These are phyloP conservation scores for Oophaga pumilio DNA, from an alignment of 2,113 vertebrate genomes.

Conservation along the genomic window DNA sequence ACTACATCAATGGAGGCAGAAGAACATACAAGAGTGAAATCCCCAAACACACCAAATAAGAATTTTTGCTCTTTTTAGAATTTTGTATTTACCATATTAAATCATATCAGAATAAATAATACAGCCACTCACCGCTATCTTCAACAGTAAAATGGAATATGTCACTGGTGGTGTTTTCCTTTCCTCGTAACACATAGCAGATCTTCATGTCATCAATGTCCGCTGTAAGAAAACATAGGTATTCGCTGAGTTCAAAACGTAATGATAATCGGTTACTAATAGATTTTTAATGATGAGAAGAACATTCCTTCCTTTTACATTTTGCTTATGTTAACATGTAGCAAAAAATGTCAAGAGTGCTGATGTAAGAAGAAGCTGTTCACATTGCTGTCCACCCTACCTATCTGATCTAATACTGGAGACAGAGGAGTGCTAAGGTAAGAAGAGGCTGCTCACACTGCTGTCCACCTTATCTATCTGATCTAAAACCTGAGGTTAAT, in stretches of 20 bases:
- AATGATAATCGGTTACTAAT: too few species aligned
- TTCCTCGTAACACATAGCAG: constrained; percentile 83
- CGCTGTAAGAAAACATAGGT: constrained; percentile 70
- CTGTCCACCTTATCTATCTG: too few species aligned
- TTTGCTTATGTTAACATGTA: too few species aligned
- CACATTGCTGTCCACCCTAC: too few species aligned
- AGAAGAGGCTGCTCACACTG: too few species aligned
- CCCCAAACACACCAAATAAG: not conserved
- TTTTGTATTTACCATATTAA: not conserved
- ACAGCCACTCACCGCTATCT: constrained; percentile 81
- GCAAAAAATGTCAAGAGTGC: too few species aligned
- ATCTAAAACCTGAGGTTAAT: too few species aligned
- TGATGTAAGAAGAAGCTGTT: too few species aligned
- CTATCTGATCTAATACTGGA: too few species aligned
- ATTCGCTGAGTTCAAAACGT: not conserved
- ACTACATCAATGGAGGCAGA: not conserved
- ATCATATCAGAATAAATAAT: not conserved
- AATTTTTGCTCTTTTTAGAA: not conserved
- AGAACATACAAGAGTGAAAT: not conserved
- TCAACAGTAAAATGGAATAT: constrained; percentile 84
- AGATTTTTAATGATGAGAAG: too few species aligned
- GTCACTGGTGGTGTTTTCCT: constrained; percentile 86
- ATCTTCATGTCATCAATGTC: constrained; percentile 90
- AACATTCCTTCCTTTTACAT: too few species aligned
- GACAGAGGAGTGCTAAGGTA: too few species aligned